Evolutionary conservation across 2,888 invertebrate genomes (phyloP), one percentile per base, ranked within the genome.

Genomic region (Anthophora plumipes): DNA sequence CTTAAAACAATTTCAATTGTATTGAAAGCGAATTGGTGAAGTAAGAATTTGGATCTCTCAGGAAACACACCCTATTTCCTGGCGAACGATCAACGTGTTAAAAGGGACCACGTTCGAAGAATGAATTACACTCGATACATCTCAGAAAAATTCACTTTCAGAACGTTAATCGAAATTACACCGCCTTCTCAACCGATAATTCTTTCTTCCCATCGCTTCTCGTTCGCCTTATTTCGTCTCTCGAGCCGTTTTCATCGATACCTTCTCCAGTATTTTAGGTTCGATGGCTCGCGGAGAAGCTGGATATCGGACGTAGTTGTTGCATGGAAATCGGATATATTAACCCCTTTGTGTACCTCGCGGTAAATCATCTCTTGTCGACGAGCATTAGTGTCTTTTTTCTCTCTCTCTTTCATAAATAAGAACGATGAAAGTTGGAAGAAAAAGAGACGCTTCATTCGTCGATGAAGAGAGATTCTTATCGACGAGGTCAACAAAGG

Each of bases 261-360:
- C 43, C 11, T 31, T 12, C 25, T 4, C 22, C 20, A 50, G 50
- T 73, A 66, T 59, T 66, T 66, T 25, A 52, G 37, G n/a, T 48
- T 22, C 46, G 50, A 25, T 20, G 63, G 17, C 11, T 20, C 20
- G 50, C 41, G 39, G 25, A 41, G 48, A 48, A 72, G 8, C 61
- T 20, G 41, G n/a, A 20, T 54, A 68, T 48, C 41, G 31, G 20
- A 31, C 31, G n/a, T 20, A 66, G 46, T 43, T 17, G 64, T 63
- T 55, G 64, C 57, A 72, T 72, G 57, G 64, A 59, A 76, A 76
- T 76, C 71, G 64, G 57, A 50, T 39, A 17, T 57, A 76, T 76
- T 64, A 72, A 76, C 63, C 64, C 72, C 64, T 72, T 72, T 72
- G 72, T 59, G 57, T 43, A 37, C 4, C 17, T 9, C 11, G 12